These are phyloP conservation scores for Hydrocynus forskahlii DNA, from an alignment of 2,797 vertebrate species.

Conservation along the genomic window DNA sequence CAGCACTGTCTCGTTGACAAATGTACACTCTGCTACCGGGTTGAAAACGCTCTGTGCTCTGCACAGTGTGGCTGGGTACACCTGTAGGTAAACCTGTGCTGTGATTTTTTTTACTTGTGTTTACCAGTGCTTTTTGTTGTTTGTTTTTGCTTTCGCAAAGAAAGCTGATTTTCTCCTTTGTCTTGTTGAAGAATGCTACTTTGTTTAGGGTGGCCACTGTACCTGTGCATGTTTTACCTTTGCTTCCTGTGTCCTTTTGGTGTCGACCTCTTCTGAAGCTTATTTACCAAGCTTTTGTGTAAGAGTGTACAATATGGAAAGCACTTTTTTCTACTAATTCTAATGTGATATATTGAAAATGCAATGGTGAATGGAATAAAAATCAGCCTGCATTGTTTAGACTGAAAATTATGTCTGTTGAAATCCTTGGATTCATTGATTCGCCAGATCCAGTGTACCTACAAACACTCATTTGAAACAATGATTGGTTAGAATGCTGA, in stretches of 20 bases:
- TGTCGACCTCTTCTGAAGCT: conserved; percentile 14
- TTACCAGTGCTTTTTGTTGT: background rate
- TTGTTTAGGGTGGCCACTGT: conserved; percentile 59
- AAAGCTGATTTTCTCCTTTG: background rate
- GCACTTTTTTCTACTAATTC: too few relatives aligned
- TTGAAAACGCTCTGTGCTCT: conserved; percentile 40
- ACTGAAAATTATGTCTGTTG: background rate
- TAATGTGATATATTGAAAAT: background rate
- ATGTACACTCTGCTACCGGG: conserved; percentile 49
- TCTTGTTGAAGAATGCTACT: conserved; percentile 55
- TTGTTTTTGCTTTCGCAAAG: background rate
- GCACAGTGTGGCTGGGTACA: conserved; percentile 36
- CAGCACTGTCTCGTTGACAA: conserved; percentile 44
- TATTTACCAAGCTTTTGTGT: conserved; percentile 11
- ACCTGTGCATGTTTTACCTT: conserved; percentile 57
- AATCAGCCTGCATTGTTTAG: background rate
- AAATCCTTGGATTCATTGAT: background rate
- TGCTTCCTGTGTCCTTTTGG: conserved; percentile 57
- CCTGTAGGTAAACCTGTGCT: conserved; percentile 52
- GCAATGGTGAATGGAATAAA: background rate
- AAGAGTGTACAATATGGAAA: background rate
- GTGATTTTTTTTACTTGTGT: conserved; percentile 30
- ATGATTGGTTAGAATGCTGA: background rate
- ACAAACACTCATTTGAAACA: background rate
- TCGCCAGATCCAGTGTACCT: background rate